Evolutionary conservation across 2,113 vertebrate genomes (phyloP), one percentile per base, ranked within the genome.

Genomic region (Romanogobio albipinnatus): DNA sequence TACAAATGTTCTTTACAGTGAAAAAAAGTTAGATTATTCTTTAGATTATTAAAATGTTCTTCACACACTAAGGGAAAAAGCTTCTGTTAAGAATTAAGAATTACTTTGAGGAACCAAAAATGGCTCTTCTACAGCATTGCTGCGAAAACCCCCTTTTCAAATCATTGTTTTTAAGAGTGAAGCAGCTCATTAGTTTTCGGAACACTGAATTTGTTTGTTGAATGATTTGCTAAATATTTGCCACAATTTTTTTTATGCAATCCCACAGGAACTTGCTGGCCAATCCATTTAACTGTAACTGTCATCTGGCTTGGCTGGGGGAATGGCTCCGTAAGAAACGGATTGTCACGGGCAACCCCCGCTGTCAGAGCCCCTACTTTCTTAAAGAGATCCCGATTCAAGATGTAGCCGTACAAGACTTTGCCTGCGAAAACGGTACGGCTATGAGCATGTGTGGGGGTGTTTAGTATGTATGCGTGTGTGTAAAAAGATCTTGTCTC

Each of bases 261-360:
- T 73, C 79, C 33, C 19, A 43, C 9, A 86, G 98, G 88, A 99
- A 99, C 90, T 96, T 99, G 68, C 91, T 99, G 91, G 97, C 98
- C 86, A 99, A 99, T 90, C 98, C 98, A n/a, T 99, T 99, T 93
- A 98, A 96, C 91, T 99, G 98, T 89, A 99, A 99, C 91, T 99
- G 98, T 89, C 96, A 99, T 90, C 94, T 99, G 4, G 97, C 97
- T 0, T 99, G 98, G 98, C 91, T 99, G 85, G 98, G 98, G 9
- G 97, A 99, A 68, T 99, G 98, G 98, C 93, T 99, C 43, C 94
- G 98, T 83, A 97, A 96, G 93, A 99, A 98, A 86, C 96, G 97
- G 43, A 99, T 99, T 1, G 98, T 99, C 43, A 99, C 98, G 0
- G 98, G 98, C 80, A 99, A 99, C 89, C 98, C 98, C 77, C 96